Base-by-base conservation (phyloP, 2,113 vertebrate genomes). In the Gopherus evgoodei region DNA sequence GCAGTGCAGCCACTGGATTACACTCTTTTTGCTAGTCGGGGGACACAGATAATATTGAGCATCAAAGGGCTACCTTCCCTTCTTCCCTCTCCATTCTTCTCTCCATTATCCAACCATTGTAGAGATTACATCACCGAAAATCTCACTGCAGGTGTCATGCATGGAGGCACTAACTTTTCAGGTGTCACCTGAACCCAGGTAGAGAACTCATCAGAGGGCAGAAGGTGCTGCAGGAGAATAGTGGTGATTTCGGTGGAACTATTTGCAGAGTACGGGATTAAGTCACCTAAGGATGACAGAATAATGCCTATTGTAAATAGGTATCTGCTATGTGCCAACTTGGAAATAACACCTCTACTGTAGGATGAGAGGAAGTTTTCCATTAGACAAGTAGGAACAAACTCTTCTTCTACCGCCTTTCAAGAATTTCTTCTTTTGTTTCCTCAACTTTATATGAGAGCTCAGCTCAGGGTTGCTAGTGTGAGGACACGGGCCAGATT, bases 321-420 rank as follows among this genome's bases (percentile, higher is more conserved):
- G 11, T 56, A n/a, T 52, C 49, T 85, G 38, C 75, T 78, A 47
- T 78, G 42, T 27, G 2, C 11, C 47, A 4, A 59, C 72, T 21
- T 38, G 86, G 27, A 80, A 69, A 75, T 78, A 52, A 21, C 19
- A 11, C 13, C 14, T 31, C 7, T 14, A 62, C 27, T 85, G 52
- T 79, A 65, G 69, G 8, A 19, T 38, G 49, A 3, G 19, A 38
- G 7, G 44, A 38, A 3, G n/a, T 38, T 72, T 72, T 72, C 17
- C n/a, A 38, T 72, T n/a, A 65, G n/a, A 53, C 76, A 38, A 62
- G 4, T 14, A 7, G 10, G 82, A 24, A 29, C 0, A 11, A 80
- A 1, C 35, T 86, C 50, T 94, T 50, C 3, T 76, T 78, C 42
- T 27, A 24, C 2, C 0, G 80, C 2, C 85, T 89, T 1, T 0